Evolutionary conservation across 2,797 vertebrate species (phyloP).

Genomic region (Clarias pachynema): DNA sequence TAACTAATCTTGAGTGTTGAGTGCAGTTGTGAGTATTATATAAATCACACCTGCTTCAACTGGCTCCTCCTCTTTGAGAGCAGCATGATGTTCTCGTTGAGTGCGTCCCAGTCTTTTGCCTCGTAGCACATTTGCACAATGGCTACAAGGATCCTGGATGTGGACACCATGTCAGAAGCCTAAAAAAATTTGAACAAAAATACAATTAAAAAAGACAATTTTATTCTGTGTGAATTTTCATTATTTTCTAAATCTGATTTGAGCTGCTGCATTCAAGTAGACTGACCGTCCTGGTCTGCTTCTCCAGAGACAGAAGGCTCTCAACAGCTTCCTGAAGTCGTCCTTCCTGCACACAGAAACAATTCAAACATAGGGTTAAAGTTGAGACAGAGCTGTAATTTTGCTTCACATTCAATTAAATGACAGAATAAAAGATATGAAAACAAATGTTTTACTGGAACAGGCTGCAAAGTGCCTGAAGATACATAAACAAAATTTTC

Average conservation of each 20-base stretch:
- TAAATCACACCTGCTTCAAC: constrained; percentile 86
- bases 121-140: constrained; percentile 97
- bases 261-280: not conserved
- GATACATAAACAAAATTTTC: no score
- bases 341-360: constrained; percentile 82
- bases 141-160: constrained; percentile 93
- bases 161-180: constrained; percentile 98
- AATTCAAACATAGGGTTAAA: constrained; percentile 10
- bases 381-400: not conserved
- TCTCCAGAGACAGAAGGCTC: constrained; percentile 92
- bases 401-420: not conserved
- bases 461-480: no score
- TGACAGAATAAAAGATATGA: no score
- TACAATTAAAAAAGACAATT: not conserved
- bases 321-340: constrained; percentile 96
- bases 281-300: constrained; percentile 96
- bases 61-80: constrained; percentile 96
- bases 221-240: not conserved
- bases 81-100: constrained; percentile 97
- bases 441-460: no score
- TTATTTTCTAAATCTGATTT: not conserved
- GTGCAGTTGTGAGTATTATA: not conserved
- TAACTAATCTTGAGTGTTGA: not conserved
- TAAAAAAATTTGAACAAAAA: constrained; percentile 56
- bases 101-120: constrained; percentile 94